Evolutionary conservation across 2,888 invertebrate species (phyloP).

Genomic region (Pristionchus exspectatus): DNA sequence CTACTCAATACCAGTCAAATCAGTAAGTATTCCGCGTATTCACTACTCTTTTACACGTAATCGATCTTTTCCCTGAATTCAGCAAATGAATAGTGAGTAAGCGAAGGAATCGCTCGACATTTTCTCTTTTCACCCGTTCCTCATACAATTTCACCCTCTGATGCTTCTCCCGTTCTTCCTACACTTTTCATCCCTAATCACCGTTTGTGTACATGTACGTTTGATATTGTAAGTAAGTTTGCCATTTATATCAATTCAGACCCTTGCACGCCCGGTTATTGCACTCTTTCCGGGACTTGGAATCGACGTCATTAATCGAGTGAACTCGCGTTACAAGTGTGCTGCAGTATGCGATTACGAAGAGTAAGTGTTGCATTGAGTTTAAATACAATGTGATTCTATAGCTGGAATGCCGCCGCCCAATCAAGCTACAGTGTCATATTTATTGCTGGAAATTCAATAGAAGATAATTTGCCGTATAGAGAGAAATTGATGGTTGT

Average conservation of each 20-base stretch:
- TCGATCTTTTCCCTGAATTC: background rate
- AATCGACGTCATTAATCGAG: background rate
- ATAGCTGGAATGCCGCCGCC: background rate
- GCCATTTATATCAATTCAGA: background rate
- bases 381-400: background rate
- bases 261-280: background rate
- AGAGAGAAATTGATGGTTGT: background rate
- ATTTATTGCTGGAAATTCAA: background rate
- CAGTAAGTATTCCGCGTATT: background rate
- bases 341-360: background rate
- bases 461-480: background rate
- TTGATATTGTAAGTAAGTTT: background rate
- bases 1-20: too few species aligned
- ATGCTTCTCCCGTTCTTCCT: background rate
- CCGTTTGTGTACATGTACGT: background rate
- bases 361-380: background rate
- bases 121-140: background rate
- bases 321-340: background rate
- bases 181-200: background rate
- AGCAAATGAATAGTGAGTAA: slow-evolving; percentile 1
- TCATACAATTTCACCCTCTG: background rate
- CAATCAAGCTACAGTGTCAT: background rate
- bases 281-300: background rate
- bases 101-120: background rate
- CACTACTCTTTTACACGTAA: background rate